phyloP scores from a whole-genome alignment of 1,140 invertebrate species.

The Drosophila bifasciata region DNA sequence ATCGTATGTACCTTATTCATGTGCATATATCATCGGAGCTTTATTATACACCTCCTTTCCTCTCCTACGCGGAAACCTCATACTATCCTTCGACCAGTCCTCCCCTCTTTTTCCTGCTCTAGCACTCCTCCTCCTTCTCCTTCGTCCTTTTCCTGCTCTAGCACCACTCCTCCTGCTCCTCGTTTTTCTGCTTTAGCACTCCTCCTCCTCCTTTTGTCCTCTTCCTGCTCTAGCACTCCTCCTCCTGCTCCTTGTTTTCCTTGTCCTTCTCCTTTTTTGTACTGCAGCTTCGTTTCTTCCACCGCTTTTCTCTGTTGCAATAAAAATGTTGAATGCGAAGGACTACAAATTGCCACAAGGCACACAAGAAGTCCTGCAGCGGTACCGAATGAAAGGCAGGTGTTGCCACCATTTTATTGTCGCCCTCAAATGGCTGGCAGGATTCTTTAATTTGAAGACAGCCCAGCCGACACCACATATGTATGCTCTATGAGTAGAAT shows the following conservation, averaged over 20 bases:
- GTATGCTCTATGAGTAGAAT: too few species aligned
- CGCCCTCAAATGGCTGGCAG: background rate
- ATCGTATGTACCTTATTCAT: background rate
- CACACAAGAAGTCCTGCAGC: conserved; percentile 5
- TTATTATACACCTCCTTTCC: conserved; percentile 44
- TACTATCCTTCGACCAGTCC: background rate
- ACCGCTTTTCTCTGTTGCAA: conserved; percentile 16
- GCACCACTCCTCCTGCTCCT: too few species aligned
- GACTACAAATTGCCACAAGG: conserved; percentile 63
- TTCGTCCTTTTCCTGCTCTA: too few species aligned
- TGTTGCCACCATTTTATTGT: conserved; percentile 51
- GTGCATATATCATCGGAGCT: conserved; percentile 57
- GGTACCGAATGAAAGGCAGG: conserved; percentile 9
- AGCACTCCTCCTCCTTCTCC: background rate
- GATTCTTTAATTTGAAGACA: too few species aligned
- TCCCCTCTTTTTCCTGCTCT: background rate
- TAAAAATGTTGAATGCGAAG: conserved; percentile 55
- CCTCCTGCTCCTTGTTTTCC: too few species aligned
- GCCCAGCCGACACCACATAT: too few species aligned
- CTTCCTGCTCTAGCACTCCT: too few species aligned
- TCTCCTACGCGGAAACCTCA: too few species aligned
- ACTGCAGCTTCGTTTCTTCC: background rate
- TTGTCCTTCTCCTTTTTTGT: too few species aligned
- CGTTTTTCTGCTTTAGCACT: too few species aligned
- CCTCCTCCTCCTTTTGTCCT: too few species aligned